These are phyloP conservation scores for Numida meleagris DNA, from an alignment of 2,113 vertebrate genomes.

Conservation along the genomic window DNA sequence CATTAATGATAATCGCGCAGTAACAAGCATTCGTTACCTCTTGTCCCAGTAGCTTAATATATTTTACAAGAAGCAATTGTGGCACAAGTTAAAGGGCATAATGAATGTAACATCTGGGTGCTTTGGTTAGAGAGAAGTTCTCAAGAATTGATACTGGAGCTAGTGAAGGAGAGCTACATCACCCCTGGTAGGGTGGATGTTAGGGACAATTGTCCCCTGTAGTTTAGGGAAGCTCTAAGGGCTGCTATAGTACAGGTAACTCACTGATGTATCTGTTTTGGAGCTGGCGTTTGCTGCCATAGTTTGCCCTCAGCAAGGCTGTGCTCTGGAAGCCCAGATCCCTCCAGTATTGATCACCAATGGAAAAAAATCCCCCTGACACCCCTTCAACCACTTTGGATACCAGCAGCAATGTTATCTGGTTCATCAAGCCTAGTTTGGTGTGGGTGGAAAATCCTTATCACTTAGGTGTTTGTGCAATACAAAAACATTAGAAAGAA, in stretches of 20 bases:
- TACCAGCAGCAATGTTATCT: neutral
- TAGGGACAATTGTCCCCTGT: neutral
- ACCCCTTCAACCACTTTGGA: neutral
- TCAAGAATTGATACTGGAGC: neutral
- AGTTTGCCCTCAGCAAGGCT: neutral
- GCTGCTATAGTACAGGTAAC: fast-evolving
- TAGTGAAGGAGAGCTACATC: neutral
- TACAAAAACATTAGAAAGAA: neutral
- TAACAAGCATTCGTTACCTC: neutral
- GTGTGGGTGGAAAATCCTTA: neutral
- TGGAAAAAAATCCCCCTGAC: neutral
- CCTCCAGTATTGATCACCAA: neutral
- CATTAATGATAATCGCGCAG: neutral
- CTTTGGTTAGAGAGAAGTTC: neutral
- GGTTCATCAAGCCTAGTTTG: neutral
- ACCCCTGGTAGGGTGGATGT: neutral
- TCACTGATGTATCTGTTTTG: neutral
- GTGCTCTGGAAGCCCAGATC: neutral
- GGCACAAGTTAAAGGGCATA: neutral
- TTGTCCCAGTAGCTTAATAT: neutral
- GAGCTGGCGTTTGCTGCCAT: neutral
- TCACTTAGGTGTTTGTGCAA: neutral
- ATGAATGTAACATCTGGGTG: neutral
- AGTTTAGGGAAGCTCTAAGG: neutral
- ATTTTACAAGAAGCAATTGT: neutral